Percentiles rank a stretch among this genome's conserved stretches.
These are phyloP conservation scores for Leuciscus idus DNA, from an alignment of 2,113 vertebrate genomes.

Conservation along the genomic window DNA sequence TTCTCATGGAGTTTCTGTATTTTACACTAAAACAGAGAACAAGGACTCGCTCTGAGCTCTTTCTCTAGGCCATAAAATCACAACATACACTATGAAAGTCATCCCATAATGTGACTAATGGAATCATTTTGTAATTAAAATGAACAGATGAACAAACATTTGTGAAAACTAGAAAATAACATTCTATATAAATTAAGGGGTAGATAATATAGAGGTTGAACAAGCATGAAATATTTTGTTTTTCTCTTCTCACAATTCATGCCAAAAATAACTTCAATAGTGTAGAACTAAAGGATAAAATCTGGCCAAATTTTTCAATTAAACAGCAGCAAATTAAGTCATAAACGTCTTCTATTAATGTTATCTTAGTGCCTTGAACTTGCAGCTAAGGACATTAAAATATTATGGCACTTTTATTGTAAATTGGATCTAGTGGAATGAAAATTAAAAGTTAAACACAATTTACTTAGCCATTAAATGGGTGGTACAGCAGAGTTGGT, in stretches of 20 bases:
- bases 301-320: conserved; percentile 58
- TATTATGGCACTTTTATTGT: conserved; percentile 12
- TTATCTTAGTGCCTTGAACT: conserved; percentile 74
- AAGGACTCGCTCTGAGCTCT: conserved; percentile 39
- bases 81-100: conserved; percentile 32
- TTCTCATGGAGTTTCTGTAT: conserved; percentile 55
- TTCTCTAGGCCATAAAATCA: conserved; percentile 55
- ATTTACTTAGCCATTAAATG: conserved; percentile 29
- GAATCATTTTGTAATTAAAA: conserved; percentile 30
- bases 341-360: conserved; percentile 71
- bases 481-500: conserved; percentile 2
- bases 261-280: not conserved
- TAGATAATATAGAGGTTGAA: not conserved
- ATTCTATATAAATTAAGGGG: not conserved
- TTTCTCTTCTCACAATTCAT: not conserved
- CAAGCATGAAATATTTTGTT: not conserved
- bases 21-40: conserved; percentile 52
- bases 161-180: not conserved
- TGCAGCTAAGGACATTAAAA: conserved; percentile 50
- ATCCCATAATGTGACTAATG: not conserved
- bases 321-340: conserved; percentile 67
- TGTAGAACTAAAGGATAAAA: conserved; percentile 48
- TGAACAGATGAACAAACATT: conserved; percentile 13
- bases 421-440: conserved; percentile 24
- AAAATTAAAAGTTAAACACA: conserved; percentile 37